Evolutionary conservation across 2,113 vertebrate genomes (phyloP).

Genomic region (Poecilia latipinna): DNA sequence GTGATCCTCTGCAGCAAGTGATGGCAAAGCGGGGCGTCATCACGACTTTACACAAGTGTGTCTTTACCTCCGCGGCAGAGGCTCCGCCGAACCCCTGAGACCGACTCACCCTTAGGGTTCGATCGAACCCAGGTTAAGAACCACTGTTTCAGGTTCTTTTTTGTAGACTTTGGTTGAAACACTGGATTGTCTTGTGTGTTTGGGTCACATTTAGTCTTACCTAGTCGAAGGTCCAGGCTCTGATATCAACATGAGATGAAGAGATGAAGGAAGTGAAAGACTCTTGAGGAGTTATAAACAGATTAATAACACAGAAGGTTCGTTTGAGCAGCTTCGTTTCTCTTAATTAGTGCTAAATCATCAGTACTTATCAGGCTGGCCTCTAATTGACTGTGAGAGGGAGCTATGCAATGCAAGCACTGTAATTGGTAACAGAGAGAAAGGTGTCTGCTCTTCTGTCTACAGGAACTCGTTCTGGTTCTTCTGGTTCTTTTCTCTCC

Average conservation of each 20-base stretch:
- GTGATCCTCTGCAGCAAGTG: too few species aligned
- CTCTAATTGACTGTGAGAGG: constrained; percentile 77
- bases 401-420: constrained; percentile 65
- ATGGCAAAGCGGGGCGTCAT: too few species aligned
- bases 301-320: constrained; percentile 71
- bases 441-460: constrained; percentile 27
- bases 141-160: not conserved
- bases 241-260: constrained; percentile 17
- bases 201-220: not conserved
- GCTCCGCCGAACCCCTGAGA: too few species aligned
- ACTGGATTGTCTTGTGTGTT: not conserved
- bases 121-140: too few species aligned
- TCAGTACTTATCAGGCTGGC: constrained; percentile 62
- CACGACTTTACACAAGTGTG: too few species aligned
- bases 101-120: too few species aligned
- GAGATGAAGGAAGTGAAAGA: constrained; percentile 35
- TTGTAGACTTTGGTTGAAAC: too few species aligned
- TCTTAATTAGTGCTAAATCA: constrained; percentile 79
- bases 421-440: constrained; percentile 73
- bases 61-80: too few species aligned
- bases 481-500: constrained; percentile 26
- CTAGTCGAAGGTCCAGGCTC: constrained; percentile 1
- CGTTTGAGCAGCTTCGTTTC: constrained; percentile 56
- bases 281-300: constrained; percentile 72
- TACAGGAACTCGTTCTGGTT: not conserved